Base-by-base conservation (phyloP, 2,888 invertebrate genomes). In the Campoplex nolae region DNA sequence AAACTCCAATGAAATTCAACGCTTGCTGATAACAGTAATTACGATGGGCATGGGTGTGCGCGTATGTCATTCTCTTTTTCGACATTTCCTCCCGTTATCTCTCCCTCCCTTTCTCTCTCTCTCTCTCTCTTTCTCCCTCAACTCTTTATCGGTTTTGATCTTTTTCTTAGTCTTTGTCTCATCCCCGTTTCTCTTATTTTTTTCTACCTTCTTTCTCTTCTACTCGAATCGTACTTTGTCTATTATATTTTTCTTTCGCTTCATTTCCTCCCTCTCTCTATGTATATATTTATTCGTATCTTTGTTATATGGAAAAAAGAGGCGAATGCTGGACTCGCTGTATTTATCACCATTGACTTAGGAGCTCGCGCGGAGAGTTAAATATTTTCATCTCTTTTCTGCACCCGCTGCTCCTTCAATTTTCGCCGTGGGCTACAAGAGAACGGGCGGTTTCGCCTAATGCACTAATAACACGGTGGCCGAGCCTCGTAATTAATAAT, bases 381-480 rank as follows among this genome's bases (percentile, higher is more conserved):
- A 73, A 78, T 79, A 68, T 87, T 88, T 82, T 67, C 83, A 67
- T 88, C 84, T 85, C 82, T 85, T 83, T 86, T 85, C 87, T 79
- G 84, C 88, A 83, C 83, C 88, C 84, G 84, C 81, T 86, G 84
- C 89, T 90, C 88, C 88, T 84, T 88, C 88, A 87, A 81, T 67
- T 91, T 86, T 89, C 77, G 91, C 91, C 90, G 78, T 87, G 85
- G 91, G 91, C 91, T 62, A 89, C 88, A 83, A 84, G 90, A 90
- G 83, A 87, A 79, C 92, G 92, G 92, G 91, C 92, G 93, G 92
- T 93, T 93, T 93, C 93, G 92, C 91, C 93, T 94, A 94, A 94
- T 93, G 92, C 92, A 93, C 93, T 94, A 94, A 94, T 94, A 94
- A 94, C 92, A 94, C 92, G 92, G 92, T 94, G 90, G 92, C 91